Conservation (phyloP, 2,113 vertebrate species). For the Crotalus tigris region DNA sequence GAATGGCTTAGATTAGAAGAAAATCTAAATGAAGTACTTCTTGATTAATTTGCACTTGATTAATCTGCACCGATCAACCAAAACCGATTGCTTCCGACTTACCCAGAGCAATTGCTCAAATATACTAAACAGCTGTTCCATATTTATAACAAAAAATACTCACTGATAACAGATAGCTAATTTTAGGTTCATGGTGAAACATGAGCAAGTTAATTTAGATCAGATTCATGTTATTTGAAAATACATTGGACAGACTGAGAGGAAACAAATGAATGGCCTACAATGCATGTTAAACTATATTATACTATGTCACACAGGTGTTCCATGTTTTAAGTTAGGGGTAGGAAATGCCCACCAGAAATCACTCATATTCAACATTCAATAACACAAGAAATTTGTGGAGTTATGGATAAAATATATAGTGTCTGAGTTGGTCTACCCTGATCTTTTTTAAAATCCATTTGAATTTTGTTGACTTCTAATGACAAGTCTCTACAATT, state of each 20-base stretch:
- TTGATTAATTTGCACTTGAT: constrained; percentile 9
- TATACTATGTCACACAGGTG: background rate
- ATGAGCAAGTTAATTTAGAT: background rate
- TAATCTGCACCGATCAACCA: constrained; percentile 6
- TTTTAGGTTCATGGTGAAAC: background rate
- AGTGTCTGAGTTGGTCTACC: background rate
- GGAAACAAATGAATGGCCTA: background rate
- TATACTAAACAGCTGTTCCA: background rate
- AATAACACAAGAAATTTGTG: background rate
- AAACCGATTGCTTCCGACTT: background rate
- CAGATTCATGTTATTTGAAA: background rate
- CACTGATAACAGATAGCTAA: background rate
- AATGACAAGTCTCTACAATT: background rate
- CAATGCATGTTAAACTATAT: background rate
- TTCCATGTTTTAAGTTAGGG: background rate
- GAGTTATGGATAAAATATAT: background rate
- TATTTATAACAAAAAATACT: constrained; percentile 4
- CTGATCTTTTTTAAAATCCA: background rate
- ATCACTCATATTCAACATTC: background rate
- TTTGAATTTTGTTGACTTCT: background rate
- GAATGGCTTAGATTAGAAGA: background rate
- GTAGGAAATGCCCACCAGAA: background rate
- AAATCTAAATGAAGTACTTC: background rate
- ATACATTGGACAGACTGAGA: background rate
- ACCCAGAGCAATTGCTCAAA: constrained; percentile 3